A percentile compares a stretch with the other conserved stretches of the same genome.
Evolutionary conservation across 64 coral and sea anemone genomes (phyloP).

Genomic region (Montipora capricornis): DNA sequence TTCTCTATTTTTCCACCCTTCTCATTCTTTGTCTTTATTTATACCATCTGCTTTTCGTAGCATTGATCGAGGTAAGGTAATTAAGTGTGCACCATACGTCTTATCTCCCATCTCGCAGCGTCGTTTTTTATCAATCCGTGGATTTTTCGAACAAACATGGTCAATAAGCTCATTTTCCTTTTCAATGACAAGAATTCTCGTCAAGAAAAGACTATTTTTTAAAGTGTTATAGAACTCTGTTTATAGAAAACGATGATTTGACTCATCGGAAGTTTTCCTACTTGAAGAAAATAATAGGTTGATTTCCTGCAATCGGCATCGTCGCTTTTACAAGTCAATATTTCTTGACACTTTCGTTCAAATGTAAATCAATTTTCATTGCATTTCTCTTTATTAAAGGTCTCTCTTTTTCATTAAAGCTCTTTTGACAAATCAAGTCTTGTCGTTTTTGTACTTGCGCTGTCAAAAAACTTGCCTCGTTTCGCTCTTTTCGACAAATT

Average conservation of each 20-base stretch:
- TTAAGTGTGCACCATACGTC: neutral
- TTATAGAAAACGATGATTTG: slow-evolving; percentile 15
- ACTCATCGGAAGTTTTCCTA: neutral
- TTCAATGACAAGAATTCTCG: neutral
- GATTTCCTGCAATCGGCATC: neutral
- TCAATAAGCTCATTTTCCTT: slow-evolving; percentile 32
- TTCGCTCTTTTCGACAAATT: neutral
- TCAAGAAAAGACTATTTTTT: slow-evolving; percentile 16
- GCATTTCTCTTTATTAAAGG: slow-evolving; percentile 4
- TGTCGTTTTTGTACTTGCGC: neutral
- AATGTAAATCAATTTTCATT: slow-evolving; percentile 11
- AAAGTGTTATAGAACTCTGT: neutral
- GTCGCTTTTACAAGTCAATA: neutral
- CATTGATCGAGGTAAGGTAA: neutral
- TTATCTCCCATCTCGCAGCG: neutral
- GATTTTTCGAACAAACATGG: slow-evolving; percentile 3
- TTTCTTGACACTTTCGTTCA: slow-evolving; percentile 14
- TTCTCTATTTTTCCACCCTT: neutral
- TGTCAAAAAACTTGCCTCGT: neutral
- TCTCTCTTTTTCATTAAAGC: slow-evolving; percentile 8
- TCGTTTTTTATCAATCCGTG: neutral
- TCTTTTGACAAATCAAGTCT: neutral
- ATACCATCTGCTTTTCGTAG: slow-evolving; percentile 45
- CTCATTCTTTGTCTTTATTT: slow-evolving; percentile 4
- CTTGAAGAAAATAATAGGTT: neutral